Conservation (phyloP, 2,888 invertebrate genomes). For the Helobdella robusta region DNA sequence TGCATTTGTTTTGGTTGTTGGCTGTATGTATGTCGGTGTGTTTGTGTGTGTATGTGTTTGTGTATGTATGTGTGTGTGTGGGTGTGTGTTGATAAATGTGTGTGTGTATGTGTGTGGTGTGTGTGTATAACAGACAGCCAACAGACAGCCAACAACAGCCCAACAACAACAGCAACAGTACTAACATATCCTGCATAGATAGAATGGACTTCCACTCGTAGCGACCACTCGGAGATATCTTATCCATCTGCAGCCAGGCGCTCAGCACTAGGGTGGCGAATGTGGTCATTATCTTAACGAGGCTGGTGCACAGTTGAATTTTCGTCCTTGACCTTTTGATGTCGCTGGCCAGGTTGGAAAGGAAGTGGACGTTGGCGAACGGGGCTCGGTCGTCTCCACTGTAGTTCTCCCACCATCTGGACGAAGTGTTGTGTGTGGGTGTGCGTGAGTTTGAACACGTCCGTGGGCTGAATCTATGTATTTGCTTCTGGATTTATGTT, state of each 20-base stretch:
- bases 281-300: background rate
- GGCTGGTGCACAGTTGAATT: background rate
- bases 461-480: too few relatives aligned
- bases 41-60: too few relatives aligned
- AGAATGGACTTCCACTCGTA: conserved; percentile 3
- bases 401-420: conserved; percentile 24
- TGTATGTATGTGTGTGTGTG: too few relatives aligned
- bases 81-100: too few relatives aligned
- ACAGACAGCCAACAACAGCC: background rate
- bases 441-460: too few relatives aligned
- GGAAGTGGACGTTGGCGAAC: background rate
- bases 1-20: too few relatives aligned
- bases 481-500: too few relatives aligned
- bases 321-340: background rate
- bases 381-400: conserved; percentile 6
- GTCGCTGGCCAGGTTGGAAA: conserved; percentile 12
- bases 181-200: conserved; percentile 14
- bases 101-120: too few relatives aligned
- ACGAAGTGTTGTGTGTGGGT: too few relatives aligned
- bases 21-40: too few relatives aligned
- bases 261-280: conserved; percentile 13
- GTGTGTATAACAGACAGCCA: too few relatives aligned
- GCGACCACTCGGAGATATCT: background rate
- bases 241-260: conserved; percentile 6
- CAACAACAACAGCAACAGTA: too few relatives aligned